Evolutionary conservation across 2,888 invertebrate genomes (phyloP), one percentile per base, ranked within the genome.

Genomic region (Teleogryllus oceanicus): DNA sequence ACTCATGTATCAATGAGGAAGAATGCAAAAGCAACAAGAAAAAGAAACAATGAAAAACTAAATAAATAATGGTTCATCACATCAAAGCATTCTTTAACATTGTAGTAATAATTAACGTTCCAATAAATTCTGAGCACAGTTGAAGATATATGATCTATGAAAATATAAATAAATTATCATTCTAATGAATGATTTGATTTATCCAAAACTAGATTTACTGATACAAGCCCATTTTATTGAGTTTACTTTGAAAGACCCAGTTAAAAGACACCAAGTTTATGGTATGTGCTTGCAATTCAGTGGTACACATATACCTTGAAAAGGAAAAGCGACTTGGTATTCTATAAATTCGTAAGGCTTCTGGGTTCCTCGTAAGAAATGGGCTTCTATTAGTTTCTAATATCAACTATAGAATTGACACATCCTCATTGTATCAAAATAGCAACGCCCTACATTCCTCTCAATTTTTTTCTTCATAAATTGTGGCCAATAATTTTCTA

Each of bases 131-230:
- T 62, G 62, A 62, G 62, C 62, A 62, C n/a, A 62, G 62, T n/a
- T 62, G 62, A 62, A 62, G 62, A n/a, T 62, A 62, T 62, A 62
- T n/a, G n/a, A 62, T 62, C 62, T 62, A 62, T 62, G 62, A 62
- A 62, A 62, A 62, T 62, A 62, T 62, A 62, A 62, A 62, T 62
- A 62, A 62, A 62, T 62, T 18, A 62, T 62, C 62, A 62, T 62
- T 62, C 62, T n/a, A 62, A 62, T n/a, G 62, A 62, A 62, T 62
- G 62, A 62, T 62, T 18, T 62, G 62, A 62, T 62, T 62, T 62
- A 62, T 62, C 62, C 62, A 62, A 62, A 62, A 62, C 62, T 62
- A 62, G 62, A 62, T n/a, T 62, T 62, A 62, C 62, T 62, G 62
- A 62, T 62, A 62, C 62, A 62, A 62, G 62, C 62, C 62, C 62